Conservation (phyloP, 2,797 vertebrate genomes). For the Enteromius paludinosus region DNA sequence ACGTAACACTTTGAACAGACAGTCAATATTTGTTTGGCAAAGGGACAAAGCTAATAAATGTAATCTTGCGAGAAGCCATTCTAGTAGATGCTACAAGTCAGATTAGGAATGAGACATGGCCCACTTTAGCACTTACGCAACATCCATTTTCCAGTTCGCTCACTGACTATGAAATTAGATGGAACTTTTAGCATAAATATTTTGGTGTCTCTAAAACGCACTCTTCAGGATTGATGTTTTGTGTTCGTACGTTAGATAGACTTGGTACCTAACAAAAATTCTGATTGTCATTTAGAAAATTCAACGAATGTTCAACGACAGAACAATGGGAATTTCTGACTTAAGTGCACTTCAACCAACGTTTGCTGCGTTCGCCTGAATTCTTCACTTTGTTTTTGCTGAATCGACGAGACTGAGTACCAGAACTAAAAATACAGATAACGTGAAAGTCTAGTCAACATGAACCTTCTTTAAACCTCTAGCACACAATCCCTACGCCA, state of each 20-base stretch:
- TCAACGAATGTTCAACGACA: not conserved
- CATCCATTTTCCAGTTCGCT: conserved; percentile 37
- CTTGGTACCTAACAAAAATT: conserved; percentile 18
- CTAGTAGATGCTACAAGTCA: conserved; percentile 2
- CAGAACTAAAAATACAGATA: conserved; percentile 40
- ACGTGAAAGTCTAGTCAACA: conserved; percentile 39
- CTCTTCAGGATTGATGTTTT: conserved; percentile 21
- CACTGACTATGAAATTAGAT: conserved; percentile 15
- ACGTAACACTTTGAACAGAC: conserved; percentile 35
- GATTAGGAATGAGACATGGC: conserved; percentile 21
- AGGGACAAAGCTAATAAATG: conserved; percentile 20
- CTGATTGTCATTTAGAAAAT: conserved; percentile 54
- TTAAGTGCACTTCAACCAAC: conserved; percentile 47
- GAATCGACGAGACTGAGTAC: conserved; percentile 44
- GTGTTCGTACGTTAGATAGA: conserved; percentile 7
- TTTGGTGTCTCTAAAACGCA: conserved; percentile 14
- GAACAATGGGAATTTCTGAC: conserved; percentile 7
- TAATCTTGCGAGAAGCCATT: conserved; percentile 7
- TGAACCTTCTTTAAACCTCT: conserved; percentile 28
- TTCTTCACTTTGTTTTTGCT: conserved; percentile 51
- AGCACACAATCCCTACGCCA: conserved; percentile 32
- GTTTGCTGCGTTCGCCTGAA: conserved; percentile 47
- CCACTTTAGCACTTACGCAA: conserved; percentile 27
- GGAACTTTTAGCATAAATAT: conserved; percentile 33
- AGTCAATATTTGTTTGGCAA: conserved; percentile 38